Evolutionary conservation across 2,797 vertebrate species (phyloP).

Genomic region (Rhyacichthys aspro): DNA sequence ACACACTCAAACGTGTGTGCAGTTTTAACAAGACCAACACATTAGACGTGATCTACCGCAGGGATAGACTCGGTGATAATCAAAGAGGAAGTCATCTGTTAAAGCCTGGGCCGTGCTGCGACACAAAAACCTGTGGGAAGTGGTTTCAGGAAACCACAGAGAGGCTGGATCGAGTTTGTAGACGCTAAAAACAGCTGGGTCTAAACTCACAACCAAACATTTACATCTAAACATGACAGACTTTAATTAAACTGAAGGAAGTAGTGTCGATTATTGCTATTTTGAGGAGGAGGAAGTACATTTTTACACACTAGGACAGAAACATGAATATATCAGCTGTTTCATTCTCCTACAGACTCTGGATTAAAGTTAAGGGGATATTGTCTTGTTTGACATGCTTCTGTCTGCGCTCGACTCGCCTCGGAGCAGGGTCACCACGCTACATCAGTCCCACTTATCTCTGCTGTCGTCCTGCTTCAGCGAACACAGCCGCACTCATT

Average conservation of each 20-base stretch:
- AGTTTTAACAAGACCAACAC: constrained; percentile 33
- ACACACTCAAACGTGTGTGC: constrained; percentile 32
- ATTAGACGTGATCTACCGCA: constrained; percentile 40
- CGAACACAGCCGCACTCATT: constrained; percentile 26
- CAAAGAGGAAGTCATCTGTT: constrained; percentile 59
- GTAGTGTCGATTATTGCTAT: too few species aligned
- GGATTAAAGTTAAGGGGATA: constrained; percentile 30
- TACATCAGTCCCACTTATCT: constrained; percentile 65
- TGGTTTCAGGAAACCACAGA: constrained; percentile 41
- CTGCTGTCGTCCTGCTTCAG: constrained; percentile 32
- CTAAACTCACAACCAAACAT: too few species aligned
- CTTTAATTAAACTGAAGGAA: not conserved
- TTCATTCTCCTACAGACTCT: not conserved
- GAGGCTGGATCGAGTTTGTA: constrained; percentile 35
- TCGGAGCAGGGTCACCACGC: constrained; percentile 59
- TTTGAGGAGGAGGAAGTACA: too few species aligned
- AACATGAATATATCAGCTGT: too few species aligned
- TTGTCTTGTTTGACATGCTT: constrained; percentile 27
- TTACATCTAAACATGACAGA: not conserved
- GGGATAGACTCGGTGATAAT: constrained; percentile 46
- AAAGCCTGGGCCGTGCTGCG: constrained; percentile 40
- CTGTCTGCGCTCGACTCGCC: constrained; percentile 53
- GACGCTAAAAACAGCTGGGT: constrained; percentile 27
- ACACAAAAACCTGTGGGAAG: constrained; percentile 5
- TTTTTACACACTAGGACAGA: too few species aligned